These are phyloP conservation scores for Crax fasciolata DNA, from an alignment of 2,797 vertebrate genomes.

Conservation along the genomic window DNA sequence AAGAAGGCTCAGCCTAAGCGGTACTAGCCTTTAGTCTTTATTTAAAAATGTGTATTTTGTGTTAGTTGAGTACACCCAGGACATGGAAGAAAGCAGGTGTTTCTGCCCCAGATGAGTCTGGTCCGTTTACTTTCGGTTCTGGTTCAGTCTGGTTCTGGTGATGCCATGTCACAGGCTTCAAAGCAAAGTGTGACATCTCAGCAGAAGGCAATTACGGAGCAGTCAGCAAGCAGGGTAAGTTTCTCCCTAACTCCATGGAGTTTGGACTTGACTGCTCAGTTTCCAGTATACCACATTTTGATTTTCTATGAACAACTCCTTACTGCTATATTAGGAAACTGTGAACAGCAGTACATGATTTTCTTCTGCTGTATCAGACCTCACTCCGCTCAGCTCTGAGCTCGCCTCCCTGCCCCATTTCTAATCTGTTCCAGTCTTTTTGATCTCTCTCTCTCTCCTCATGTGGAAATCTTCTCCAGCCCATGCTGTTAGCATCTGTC, in stretches of 20 bases:
- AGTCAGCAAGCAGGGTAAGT: neutral
- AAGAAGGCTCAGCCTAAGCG: neutral
- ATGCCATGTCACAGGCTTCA: neutral
- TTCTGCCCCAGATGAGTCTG: neutral
- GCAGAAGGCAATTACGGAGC: neutral
- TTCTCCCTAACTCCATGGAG: neutral
- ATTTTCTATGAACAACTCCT: slow-evolving; percentile 11
- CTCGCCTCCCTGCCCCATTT: neutral
- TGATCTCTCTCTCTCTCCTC: slow-evolving; percentile 1
- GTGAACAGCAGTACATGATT: neutral
- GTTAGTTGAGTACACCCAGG: neutral
- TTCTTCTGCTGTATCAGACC: neutral
- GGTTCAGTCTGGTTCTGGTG: neutral
- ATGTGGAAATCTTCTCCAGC: neutral
- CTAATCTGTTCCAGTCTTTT: slow-evolving; percentile 3
- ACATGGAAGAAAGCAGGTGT: neutral
- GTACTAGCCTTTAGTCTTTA: neutral
- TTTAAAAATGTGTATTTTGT: neutral
- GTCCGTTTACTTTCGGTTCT: neutral
- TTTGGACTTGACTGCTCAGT: neutral
- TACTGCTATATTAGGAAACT: neutral
- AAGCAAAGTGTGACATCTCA: neutral
- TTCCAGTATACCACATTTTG: slow-evolving; percentile 2
- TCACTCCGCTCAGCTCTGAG: neutral
- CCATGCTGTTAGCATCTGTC: slow-evolving; percentile 31